phyloP scores from a whole-genome alignment of 2,888 invertebrate genomes.

The Pyrrhosoma nymphula region DNA sequence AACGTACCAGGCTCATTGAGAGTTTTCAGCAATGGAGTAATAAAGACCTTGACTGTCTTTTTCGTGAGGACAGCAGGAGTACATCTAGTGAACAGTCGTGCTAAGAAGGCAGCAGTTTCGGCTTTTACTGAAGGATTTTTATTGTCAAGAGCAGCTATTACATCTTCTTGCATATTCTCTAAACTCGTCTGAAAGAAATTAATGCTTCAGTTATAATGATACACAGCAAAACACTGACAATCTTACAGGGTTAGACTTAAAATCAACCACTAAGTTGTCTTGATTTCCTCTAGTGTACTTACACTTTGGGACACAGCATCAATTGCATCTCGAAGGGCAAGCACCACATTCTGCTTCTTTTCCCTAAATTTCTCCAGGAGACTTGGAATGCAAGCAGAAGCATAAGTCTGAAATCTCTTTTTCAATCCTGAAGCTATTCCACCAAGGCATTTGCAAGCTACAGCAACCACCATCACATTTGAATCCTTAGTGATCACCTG shows the following conservation, averaged over 20 bases:
- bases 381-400: constrained; percentile 86
- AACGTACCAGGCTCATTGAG: constrained; percentile 85
- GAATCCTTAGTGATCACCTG: constrained; percentile 95
- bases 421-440: constrained; percentile 92
- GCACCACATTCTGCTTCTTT: constrained; percentile 94
- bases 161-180: constrained; percentile 92
- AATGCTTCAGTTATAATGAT: constrained; percentile 68
- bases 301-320: constrained; percentile 92
- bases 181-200: constrained; percentile 84
- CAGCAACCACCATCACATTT: constrained; percentile 95
- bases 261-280: no score
- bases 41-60: constrained; percentile 92
- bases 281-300: constrained; percentile 76
- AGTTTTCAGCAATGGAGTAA: constrained; percentile 88
- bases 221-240: neutral
- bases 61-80: constrained; percentile 91
- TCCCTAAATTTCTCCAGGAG: constrained; percentile 98
- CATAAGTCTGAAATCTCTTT: constrained; percentile 92
- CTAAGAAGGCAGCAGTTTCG: constrained; percentile 91
- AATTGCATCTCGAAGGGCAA: constrained; percentile 91
- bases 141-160: constrained; percentile 91
- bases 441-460: constrained; percentile 91
- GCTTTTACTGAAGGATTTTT: constrained; percentile 95
- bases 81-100: constrained; percentile 90
- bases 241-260: no score